Conservation (phyloP, 2,888 invertebrate species). For the Noctua comes region DNA sequence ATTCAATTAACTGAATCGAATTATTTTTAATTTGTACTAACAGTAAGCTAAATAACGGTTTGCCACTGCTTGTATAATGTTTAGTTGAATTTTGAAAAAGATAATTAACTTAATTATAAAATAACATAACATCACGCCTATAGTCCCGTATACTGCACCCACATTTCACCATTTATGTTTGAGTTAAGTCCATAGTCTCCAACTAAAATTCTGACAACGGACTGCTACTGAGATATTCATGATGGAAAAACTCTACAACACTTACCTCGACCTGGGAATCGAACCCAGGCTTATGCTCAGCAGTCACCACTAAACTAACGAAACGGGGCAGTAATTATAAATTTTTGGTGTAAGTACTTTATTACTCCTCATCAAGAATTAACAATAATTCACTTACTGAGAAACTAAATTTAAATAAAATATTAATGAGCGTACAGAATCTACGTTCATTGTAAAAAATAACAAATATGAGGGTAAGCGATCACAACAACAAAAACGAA, state of each 20-base stretch:
- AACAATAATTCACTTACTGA: too few species aligned
- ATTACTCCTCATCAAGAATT: too few species aligned
- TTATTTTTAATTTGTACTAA: constrained; percentile 26
- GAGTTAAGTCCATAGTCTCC: neutral
- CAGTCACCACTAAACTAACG: neutral
- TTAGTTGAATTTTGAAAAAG: neutral
- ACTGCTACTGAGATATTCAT: neutral
- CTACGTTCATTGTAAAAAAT: too few species aligned
- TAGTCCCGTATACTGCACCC: neutral
- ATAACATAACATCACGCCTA: neutral
- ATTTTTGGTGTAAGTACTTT: too few species aligned
- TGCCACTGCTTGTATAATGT: neutral
- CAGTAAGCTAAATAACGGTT: neutral
- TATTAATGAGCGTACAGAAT: too few species aligned
- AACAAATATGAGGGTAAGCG: too few species aligned
- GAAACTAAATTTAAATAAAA: too few species aligned
- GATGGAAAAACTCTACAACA: neutral
- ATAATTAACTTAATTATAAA: neutral
- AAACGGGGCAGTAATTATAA: neutral
- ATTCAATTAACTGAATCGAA: constrained; percentile 27
- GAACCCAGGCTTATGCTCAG: neutral
- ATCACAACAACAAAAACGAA: too few species aligned
- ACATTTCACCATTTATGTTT: neutral
- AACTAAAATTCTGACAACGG: neutral
- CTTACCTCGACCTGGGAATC: neutral